Base-by-base conservation (phyloP, 1,140 invertebrate genomes). In the Carposina sasakii region DNA sequence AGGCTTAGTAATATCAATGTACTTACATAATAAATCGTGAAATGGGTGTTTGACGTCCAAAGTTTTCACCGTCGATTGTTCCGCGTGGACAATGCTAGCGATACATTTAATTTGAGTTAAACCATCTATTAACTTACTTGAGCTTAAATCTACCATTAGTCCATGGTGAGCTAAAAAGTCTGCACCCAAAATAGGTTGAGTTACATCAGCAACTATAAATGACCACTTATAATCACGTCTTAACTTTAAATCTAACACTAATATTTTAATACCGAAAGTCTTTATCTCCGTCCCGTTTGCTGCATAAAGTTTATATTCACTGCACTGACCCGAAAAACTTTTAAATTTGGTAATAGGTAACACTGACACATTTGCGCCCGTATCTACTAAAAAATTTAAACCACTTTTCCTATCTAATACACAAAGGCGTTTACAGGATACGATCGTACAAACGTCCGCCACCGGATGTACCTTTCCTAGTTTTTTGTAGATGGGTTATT, bases 1-100 rank as follows among this genome's bases (percentile, higher is more conserved):
- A 6, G 57, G 57, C 21, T 54, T 50, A 1, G 68, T 69, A 10
- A 76, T 50, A 4, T 66, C 51, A 0, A 50, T 37, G 21, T 56
- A 71, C 42, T 57, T 21, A 17, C 31, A 12, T 3, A 63, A 45
- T 8, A 66, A 30, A 28, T 48, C 41, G n/a, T n/a, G n/a, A n/a
- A n/a, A n/a, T n/a, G n/a, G n/a, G n/a, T n/a, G n/a, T n/a, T n/a
- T n/a, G n/a, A n/a, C n/a, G n/a, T n/a, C n/a, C n/a, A n/a, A n/a
- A n/a, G n/a, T n/a, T n/a, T n/a, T n/a, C n/a, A n/a, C n/a, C n/a
- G n/a, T n/a, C n/a, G n/a, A n/a, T n/a, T n/a, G n/a, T n/a, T n/a
- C n/a, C n/a, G n/a, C n/a, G n/a, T n/a, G n/a, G n/a, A n/a, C n/a
- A n/a, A n/a, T n/a, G n/a, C n/a, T n/a, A n/a, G n/a, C n/a, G n/a